Conservation (phyloP, 2,113 vertebrate genomes). For the Lamprotornis superbus region DNA sequence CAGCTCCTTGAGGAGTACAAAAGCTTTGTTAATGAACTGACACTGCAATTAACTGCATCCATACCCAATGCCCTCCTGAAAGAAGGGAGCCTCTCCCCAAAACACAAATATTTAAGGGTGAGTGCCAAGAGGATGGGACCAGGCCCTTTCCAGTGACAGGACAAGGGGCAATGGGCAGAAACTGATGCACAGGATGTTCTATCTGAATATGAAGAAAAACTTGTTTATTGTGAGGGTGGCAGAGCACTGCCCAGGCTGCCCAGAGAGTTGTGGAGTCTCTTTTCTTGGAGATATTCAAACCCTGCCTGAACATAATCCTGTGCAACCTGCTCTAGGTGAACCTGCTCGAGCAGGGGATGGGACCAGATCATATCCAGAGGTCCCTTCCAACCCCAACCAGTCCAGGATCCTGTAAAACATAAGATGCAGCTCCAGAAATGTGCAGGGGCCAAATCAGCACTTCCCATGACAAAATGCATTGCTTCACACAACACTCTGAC, state of each 20-base stretch:
- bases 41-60: not conserved
- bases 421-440: not conserved
- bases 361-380: not conserved
- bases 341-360: not conserved
- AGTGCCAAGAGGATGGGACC: not conserved
- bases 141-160: not conserved
- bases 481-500: not conserved
- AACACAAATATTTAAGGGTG: not conserved
- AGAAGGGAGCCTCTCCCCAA: not conserved
- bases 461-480: not conserved
- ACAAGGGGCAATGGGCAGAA: not conserved
- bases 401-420: not conserved
- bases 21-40: not conserved
- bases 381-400: not conserved
- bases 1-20: not conserved
- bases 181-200: not conserved
- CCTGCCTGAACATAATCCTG: not conserved
- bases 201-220: not conserved
- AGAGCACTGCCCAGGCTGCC: not conserved
- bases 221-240: not conserved
- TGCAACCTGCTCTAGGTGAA: not conserved
- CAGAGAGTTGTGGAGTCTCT: not conserved
- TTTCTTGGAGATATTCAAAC: not conserved
- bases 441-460: not conserved
- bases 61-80: fast-evolving